Conservation (phyloP, 2,113 vertebrate genomes). For the Perca schrenkii region DNA sequence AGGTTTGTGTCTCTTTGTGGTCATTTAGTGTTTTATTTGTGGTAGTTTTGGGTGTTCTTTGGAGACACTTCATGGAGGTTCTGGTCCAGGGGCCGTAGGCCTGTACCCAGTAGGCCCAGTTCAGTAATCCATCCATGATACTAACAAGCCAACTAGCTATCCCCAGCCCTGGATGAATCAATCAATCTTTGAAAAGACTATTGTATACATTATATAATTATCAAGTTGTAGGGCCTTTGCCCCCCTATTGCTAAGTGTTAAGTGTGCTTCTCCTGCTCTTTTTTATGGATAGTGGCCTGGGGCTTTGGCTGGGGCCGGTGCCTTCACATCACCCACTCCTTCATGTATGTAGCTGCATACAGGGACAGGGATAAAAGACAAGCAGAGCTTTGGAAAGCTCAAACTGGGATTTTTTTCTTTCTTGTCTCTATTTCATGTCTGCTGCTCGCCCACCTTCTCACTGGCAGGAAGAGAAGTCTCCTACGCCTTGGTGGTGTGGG, state of each 20-base stretch:
- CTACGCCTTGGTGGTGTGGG: constrained; percentile 66
- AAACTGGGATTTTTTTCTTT: constrained; percentile 16
- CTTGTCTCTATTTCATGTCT: constrained; percentile 58
- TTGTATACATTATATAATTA: constrained; percentile 27
- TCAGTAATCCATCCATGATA: neutral
- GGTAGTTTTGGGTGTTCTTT: neutral
- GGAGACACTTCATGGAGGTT: neutral
- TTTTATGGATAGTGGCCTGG: constrained; percentile 33
- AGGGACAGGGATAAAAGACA: constrained; percentile 61
- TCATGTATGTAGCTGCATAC: constrained; percentile 11
- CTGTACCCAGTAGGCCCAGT: neutral
- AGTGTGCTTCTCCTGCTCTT: constrained; percentile 11
- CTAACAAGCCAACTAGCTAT: neutral
- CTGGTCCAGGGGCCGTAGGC: neutral
- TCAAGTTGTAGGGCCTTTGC: neutral
- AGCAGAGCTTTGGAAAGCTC: constrained; percentile 20
- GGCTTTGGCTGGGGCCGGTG: constrained; percentile 36
- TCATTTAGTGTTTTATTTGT: neutral
- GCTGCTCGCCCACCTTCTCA: constrained; percentile 70
- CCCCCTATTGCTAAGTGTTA: neutral
- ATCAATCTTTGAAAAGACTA: neutral
- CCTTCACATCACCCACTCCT: constrained; percentile 60
- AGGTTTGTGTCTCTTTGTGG: neutral
- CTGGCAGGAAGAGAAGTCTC: constrained; percentile 71
- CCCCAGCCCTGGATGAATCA: constrained; percentile 1